Evolutionary conservation across 2,113 vertebrate species (phyloP).

Genomic region (Solea solea): DNA sequence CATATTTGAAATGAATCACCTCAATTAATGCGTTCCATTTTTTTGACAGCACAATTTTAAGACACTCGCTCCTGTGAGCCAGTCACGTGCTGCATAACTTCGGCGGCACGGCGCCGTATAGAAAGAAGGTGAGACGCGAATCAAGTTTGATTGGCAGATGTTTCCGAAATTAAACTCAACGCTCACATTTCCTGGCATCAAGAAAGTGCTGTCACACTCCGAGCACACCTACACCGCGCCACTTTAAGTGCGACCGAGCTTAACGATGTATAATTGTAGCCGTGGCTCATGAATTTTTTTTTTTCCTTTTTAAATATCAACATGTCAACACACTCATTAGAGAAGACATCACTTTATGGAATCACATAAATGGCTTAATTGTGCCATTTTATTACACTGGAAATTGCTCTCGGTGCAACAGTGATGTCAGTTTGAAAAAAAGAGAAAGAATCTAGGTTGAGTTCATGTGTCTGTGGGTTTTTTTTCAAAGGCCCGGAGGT

Average conservation of each 20-base stretch:
- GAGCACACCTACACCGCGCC: neutral
- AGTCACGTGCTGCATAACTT: no score
- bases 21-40: no score
- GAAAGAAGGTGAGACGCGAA: neutral
- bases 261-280: constrained; percentile 2
- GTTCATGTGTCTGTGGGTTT: constrained; percentile 59
- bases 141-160: neutral
- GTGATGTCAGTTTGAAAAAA: constrained; percentile 24
- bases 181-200: constrained; percentile 12
- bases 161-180: neutral
- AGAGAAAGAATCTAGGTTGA: constrained; percentile 72
- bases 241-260: constrained; percentile 22
- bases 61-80: no score
- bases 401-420: constrained; percentile 36
- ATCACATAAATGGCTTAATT: constrained; percentile 60
- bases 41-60: no score
- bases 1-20: no score
- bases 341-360: constrained; percentile 54
- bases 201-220: constrained; percentile 13
- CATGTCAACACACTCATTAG: constrained; percentile 46
- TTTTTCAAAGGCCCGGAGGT: constrained; percentile 70
- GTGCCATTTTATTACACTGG: constrained; percentile 54
- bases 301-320: constrained; percentile 18
- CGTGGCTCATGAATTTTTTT: neutral
- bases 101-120: no score